Base-by-base conservation (phyloP, 2,797 vertebrate species). In the Onychomys arenicola region DNA sequence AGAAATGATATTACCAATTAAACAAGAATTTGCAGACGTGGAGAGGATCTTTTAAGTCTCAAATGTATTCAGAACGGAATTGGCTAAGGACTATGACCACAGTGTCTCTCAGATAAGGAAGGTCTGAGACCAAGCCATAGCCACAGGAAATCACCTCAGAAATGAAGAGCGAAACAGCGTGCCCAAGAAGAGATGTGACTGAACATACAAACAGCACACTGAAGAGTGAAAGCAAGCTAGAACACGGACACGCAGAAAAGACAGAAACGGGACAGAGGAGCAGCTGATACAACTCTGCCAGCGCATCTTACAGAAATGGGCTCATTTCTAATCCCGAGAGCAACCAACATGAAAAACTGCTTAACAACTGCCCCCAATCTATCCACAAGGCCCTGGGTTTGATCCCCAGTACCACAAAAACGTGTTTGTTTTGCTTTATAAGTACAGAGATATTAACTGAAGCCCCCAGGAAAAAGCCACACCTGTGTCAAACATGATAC, bases 281-380 rank as follows among this genome's bases (percentile, higher is more conserved):
- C 61, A 52, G 37, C 63, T n/a, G 55, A n/a, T 55, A 52, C 11
- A 85, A 25, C 91, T 95, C 23, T 61, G 21, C 10, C 11, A 25
- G 34, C 5, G n/a, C 6, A 61, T 17, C 57, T 8, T 95, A 78
- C 59, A 49, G 9, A 52, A 19, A 40, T 78, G 69, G 21, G 14
- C 77, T 86, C 46, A 73, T 90, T 95, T 87, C 69, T 81, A 65
- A 57, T 91, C 67, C 67, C 40, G 63, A 82, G 95, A 95, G 59
- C 55, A 90, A 55, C 55, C 52, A 78, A 82, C 71, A 27, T 59
- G 46, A 81, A 3, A 55, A 77, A 57, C 34, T 91, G 63, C 91
- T 80, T 69, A 82, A 76, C 34, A 77, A 63, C 49, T 63, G 9
- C n/a, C 46, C 46, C 29, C 0, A 89, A 89, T 90, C 84, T 87